Evolutionary conservation across 2,113 vertebrate species (phyloP), one percentile per base, ranked within the genome.

Genomic region (Sigmodon hispidus): DNA sequence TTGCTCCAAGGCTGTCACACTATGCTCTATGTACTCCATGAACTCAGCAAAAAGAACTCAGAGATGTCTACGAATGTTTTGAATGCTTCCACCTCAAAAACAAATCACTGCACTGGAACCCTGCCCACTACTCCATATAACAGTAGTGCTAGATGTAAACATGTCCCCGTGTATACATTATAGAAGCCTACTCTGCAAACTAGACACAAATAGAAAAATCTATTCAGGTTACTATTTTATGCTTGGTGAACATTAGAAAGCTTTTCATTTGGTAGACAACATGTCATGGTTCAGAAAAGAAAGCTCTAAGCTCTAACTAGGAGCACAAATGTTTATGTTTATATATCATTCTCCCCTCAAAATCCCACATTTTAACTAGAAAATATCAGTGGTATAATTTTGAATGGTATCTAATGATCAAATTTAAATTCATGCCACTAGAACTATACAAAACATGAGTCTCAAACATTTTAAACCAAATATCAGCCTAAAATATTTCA

Each of bases 401-500:
- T 90, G 90, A 96, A 92, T 65, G 45, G 77, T 40, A 97, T 7
- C 89, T 95, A 95, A 43, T 95, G 24, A 87, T 81, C 11, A 97
- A 75, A 50, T 85, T 96, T 75, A 83, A 92, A 83, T 96, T 94
- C 61, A 86, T 65, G 36, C 96, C 86, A 93, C 94, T 94, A 97
- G 75, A 96, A 73, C 59, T 50, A 93, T 57, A 83, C 29, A 96
- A 89, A 97, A 93, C 95, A 79, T n/a, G 57, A 61, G 55, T 90
- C 86, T 98, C 94, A 88, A 98, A 89, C 55, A 97, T 91, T 98
- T 98, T 97, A 96, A 97, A 97, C 90, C 63, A 98, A 73, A 45
- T 94, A 93, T 63, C 34, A 6, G 45, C 92, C 96, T 59, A 94
- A 96, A 96, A 36, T 73, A 96, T 90, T 95, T 97, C 95, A 95